Conservation (phyloP, 2,113 vertebrate species). For the Phylloscopus trochilus region DNA sequence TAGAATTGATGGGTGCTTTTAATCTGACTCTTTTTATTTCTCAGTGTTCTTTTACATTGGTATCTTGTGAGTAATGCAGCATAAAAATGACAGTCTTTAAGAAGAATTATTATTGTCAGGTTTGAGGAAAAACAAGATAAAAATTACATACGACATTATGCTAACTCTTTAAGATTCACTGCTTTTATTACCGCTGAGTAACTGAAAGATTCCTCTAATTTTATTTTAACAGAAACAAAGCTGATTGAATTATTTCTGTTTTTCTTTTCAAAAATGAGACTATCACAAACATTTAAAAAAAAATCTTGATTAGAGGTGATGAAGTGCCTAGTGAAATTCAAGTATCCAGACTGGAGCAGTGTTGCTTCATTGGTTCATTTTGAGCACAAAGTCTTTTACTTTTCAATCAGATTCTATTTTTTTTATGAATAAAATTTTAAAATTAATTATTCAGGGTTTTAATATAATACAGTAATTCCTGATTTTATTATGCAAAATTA, state of each 20-base stretch:
- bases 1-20: background rate
- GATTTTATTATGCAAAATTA: background rate
- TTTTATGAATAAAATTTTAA: background rate
- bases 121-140: conserved; percentile 12
- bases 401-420: background rate
- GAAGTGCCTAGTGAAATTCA: background rate
- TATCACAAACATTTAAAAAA: background rate
- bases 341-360: background rate
- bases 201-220: background rate
- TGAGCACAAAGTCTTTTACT: background rate
- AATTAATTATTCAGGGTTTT: background rate
- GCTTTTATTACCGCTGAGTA: background rate
- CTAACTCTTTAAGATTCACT: background rate
- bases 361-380: background rate
- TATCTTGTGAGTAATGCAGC: background rate
- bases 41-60: background rate
- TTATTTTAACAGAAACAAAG: background rate
- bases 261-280: background rate
- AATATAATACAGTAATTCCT: background rate
- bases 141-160: background rate
- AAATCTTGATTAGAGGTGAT: background rate
- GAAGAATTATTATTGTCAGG: background rate
- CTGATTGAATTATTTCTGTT: background rate
- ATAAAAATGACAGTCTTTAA: background rate
- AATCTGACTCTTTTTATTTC: background rate